Conservation (phyloP, 2,888 invertebrate species). For the Altica lythri region DNA sequence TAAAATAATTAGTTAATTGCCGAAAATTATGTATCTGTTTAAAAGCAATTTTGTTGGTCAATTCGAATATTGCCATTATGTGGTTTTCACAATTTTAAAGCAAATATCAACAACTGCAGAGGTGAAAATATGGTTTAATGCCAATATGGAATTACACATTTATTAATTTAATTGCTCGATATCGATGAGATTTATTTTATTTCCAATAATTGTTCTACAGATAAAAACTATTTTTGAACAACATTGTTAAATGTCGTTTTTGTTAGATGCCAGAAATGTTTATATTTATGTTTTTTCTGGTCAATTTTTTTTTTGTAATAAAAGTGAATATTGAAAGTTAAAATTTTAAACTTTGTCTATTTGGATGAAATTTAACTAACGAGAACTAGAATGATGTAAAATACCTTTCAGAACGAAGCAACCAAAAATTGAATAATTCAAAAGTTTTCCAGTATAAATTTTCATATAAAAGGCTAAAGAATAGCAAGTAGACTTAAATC, state of each 20-base stretch:
- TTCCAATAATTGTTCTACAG: constrained; percentile 4
- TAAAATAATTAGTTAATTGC: too few species aligned
- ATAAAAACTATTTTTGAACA: constrained; percentile 10
- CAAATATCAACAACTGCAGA: constrained; percentile 23
- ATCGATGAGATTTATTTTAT: constrained; percentile 23
- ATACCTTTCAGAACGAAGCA: constrained; percentile 14
- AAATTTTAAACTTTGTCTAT: constrained; percentile 7
- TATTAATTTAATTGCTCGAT: constrained; percentile 25
- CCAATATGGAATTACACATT: constrained; percentile 25
- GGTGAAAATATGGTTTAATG: constrained; percentile 32
- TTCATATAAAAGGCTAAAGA: constrained; percentile 34
- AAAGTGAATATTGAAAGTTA: background rate
- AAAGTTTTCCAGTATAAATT: constrained; percentile 23
- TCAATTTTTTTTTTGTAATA: background rate
- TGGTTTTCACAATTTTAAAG: constrained; percentile 17
- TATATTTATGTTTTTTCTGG: background rate
- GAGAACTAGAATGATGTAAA: constrained; percentile 15
- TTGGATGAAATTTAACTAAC: constrained; percentile 11
- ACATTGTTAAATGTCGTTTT: constrained; percentile 7
- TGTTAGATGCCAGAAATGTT: background rate
- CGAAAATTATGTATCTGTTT: too few species aligned
- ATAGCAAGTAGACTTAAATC: constrained; percentile 45
- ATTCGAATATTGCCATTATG: constrained; percentile 4
- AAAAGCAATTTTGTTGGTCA: too few species aligned
- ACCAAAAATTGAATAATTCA: constrained; percentile 22